Percentiles rank a stretch among this genome's conserved stretches.
Evolutionary conservation across 2,888 invertebrate genomes (phyloP).

Genomic region (Apamea epomidion): DNA sequence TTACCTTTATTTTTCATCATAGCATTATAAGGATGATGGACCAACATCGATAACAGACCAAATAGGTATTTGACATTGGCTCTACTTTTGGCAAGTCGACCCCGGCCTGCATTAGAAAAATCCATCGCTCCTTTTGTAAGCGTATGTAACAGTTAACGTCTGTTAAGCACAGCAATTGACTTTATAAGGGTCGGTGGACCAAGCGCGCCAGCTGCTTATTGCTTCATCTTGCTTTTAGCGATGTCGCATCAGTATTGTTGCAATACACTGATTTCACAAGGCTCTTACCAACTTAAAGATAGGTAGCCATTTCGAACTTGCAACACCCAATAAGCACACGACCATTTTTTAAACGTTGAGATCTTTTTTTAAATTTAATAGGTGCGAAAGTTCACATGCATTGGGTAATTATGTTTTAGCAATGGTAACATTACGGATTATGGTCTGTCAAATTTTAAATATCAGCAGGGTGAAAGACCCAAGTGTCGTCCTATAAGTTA

Average conservation of each 20-base stretch:
- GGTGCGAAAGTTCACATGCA: background rate
- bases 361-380: background rate
- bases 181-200: conserved; percentile 12
- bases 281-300: background rate
- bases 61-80: conserved; percentile 11
- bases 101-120: conserved; percentile 13
- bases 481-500: conserved; percentile 23
- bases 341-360: background rate
- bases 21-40: too few relatives aligned
- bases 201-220: conserved; percentile 25
- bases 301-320: conserved; percentile 5
- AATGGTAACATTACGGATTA: conserved; percentile 4
- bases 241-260: conserved; percentile 46
- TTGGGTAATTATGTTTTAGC: conserved; percentile 2
- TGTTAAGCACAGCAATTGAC: conserved; percentile 25
- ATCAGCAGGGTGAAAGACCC: conserved; percentile 40
- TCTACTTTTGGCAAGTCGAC: conserved; percentile 20
- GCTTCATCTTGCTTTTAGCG: conserved; percentile 33
- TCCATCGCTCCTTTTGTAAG: conserved; percentile 10
- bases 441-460: conserved; percentile 19
- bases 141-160: background rate
- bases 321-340: conserved; percentile 16
- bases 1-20: background rate
- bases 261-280: conserved; percentile 45
- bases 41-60: background rate